phyloP scores from a whole-genome alignment of 2,797 vertebrate species.

The Tenualosa thibaudeaui region DNA sequence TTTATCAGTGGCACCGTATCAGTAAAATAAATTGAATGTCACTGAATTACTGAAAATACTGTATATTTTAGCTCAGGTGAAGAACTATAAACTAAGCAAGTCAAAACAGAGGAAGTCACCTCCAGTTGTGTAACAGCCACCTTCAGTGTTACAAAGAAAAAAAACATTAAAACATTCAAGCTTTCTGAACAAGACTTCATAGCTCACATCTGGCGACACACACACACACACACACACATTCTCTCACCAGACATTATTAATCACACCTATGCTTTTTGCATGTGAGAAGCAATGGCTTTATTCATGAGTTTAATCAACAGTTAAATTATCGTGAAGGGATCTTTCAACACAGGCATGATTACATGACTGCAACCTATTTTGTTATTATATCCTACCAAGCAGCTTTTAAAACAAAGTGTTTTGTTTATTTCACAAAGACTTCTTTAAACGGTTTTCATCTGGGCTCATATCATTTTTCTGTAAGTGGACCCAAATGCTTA shows the following conservation, averaged over 20 bases:
- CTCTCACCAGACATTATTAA: constrained; percentile 2
- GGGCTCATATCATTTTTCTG: constrained; percentile 77
- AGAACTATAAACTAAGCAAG: neutral
- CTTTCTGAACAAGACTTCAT: neutral
- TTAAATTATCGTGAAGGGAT: constrained; percentile 60
- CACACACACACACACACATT: neutral
- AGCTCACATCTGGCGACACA: constrained; percentile 2
- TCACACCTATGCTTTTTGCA: neutral
- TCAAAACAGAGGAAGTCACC: neutral
- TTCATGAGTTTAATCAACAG: constrained; percentile 36
- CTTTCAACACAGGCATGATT: constrained; percentile 68
- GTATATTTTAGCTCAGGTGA: neutral
- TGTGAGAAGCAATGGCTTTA: constrained; percentile 5
- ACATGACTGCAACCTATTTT: constrained; percentile 67
- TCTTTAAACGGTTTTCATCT: constrained; percentile 79
- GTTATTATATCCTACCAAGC: constrained; percentile 74
- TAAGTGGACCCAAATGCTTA: constrained; percentile 82
- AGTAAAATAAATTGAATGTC: neutral
- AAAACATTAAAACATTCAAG: neutral
- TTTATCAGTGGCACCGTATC: neutral
- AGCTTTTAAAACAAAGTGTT: constrained; percentile 72
- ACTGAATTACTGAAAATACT: neutral
- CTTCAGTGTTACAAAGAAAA: neutral
- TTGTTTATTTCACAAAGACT: constrained; percentile 74
- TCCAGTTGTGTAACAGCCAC: neutral